Base-by-base conservation (phyloP, 2,797 vertebrate genomes). In the Chaunax sp. region DNA sequence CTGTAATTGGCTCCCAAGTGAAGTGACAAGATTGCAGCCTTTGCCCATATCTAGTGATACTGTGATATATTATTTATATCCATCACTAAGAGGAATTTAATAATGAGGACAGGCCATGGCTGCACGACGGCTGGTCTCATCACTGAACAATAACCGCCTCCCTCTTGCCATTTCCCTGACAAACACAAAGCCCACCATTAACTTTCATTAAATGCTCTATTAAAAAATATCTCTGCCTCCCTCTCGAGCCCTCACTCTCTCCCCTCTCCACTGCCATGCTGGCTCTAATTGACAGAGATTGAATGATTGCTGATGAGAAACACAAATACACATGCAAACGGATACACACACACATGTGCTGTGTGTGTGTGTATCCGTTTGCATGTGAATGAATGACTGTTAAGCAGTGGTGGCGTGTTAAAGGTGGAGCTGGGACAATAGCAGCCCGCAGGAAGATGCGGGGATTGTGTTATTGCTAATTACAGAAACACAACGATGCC, bases 161-260 rank as follows among this genome's bases (percentile, higher is more conserved):
- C 69, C 30, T 69, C 19, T 59, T 43, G 53, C 57, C 63, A 68
- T 75, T 60, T 79, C 72, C 72, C 64, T 1, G 23, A 41, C 5
- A 64, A 73, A 69, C 50, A 61, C 57, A 77, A 68, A 78, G 69
- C 46, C 50, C 18, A 69, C 73, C 73, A 84, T 84, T 85, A 79
- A 83, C 64, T 87, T 81, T 89, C 81, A 90, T 87, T 86, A 85
- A 88, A 85, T 69, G 81, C 80, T 76, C 79, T 80, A 78, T 86
- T 85, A 85, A 52, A 38, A 74, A n/a, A n/a, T n/a, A 73, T 44
- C 73, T 61, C 62, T 74, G 58, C 60, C 56, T 75, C 54, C 41
- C 58, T 65, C 64, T 74, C 6, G 0, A 33, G 63, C 56, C 44
- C 54, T 60, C 53, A 0, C 26, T 70, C 66, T 57, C 64, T 50